Conservation (phyloP, 1,140 invertebrate species). For the Adoxophyes honmai region DNA sequence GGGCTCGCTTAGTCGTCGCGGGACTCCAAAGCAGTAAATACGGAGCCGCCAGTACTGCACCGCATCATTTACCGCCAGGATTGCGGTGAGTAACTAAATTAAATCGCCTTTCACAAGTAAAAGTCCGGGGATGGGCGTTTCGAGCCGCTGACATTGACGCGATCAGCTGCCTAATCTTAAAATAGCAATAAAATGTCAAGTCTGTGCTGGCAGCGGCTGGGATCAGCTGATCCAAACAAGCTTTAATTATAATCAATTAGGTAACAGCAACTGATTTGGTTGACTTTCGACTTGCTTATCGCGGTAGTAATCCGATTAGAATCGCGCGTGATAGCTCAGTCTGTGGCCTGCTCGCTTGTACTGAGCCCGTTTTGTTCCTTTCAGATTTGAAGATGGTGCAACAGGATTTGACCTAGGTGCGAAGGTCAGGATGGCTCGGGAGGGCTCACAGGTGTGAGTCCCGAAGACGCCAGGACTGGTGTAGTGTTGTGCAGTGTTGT, state of each 20-base stretch:
- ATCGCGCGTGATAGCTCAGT: constrained; percentile 19
- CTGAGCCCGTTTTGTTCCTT: constrained; percentile 33
- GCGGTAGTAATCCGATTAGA: constrained; percentile 29
- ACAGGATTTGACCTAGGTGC: constrained; percentile 76
- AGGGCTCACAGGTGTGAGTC: constrained; percentile 61
- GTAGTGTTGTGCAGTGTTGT: constrained; percentile 69
- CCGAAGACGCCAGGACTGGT: constrained; percentile 50
- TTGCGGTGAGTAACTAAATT: constrained; percentile 58
- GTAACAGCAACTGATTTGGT: constrained; percentile 51
- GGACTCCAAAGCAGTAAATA: constrained; percentile 73
- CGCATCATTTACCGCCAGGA: constrained; percentile 71
- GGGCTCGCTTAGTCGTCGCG: constrained; percentile 56
- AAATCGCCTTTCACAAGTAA: not conserved
- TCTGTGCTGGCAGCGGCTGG: constrained; percentile 60
- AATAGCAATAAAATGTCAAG: constrained; percentile 73
- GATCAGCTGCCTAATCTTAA: constrained; percentile 72
- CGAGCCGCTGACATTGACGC: constrained; percentile 67
- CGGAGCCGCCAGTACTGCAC: constrained; percentile 67
- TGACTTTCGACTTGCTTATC: constrained; percentile 28
- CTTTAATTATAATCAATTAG: constrained; percentile 71
- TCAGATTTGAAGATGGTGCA: constrained; percentile 77
- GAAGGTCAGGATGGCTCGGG: constrained; percentile 48
- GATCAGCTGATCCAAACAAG: constrained; percentile 67
- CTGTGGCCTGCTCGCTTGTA: not conserved
- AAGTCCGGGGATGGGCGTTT: constrained; percentile 18